These are phyloP conservation scores for Hucho hucho DNA, from an alignment of 2,113 vertebrate genomes.

Conservation along the genomic window DNA sequence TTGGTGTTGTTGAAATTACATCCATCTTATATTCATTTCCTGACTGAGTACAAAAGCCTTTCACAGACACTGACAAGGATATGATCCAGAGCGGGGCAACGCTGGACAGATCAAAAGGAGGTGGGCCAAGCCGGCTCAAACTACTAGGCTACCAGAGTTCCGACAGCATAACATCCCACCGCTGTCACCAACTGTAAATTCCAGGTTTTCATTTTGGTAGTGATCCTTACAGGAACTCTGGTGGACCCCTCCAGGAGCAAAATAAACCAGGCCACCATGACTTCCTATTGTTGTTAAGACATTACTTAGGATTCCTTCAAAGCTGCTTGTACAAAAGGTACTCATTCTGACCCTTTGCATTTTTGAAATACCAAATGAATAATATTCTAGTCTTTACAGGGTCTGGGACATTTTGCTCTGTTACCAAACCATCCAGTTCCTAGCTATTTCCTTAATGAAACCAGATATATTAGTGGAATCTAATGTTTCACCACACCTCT, in stretches of 20 bases:
- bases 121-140: too few species aligned
- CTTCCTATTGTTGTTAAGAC: slow-evolving; percentile 35
- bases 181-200: too few species aligned
- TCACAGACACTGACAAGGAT: neutral
- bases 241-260: slow-evolving; percentile 44
- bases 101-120: neutral
- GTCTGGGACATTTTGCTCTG: too few species aligned
- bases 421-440: neutral
- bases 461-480: neutral
- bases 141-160: too few species aligned
- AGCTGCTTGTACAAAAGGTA: neutral
- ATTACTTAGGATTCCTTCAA: neutral
- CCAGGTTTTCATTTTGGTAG: slow-evolving; percentile 10
- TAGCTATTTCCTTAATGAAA: slow-evolving; percentile 14
- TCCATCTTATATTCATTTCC: neutral
- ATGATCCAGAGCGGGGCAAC: neutral
- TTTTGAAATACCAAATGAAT: slow-evolving; percentile 24
- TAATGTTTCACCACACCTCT: slow-evolving; percentile 27
- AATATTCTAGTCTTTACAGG: neutral
- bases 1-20: neutral
- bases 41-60: neutral
- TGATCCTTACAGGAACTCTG: slow-evolving; percentile 62
- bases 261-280: slow-evolving; percentile 29
- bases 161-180: too few species aligned
- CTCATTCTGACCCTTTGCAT: neutral